Conservation (phyloP, 2,113 vertebrate species). For the Anas platyrhynchos region DNA sequence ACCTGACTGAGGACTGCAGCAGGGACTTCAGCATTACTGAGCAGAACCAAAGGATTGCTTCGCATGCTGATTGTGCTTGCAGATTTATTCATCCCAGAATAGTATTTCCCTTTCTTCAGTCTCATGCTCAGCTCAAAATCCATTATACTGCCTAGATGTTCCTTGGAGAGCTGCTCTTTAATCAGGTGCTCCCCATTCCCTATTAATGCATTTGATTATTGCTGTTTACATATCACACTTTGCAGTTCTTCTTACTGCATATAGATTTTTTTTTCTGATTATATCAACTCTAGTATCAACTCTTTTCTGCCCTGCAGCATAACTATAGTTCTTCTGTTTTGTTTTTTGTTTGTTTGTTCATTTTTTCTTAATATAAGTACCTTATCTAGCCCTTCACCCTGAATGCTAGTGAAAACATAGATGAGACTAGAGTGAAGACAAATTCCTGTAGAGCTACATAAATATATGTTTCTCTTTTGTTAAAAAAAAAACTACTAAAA, state of each 20-base stretch:
- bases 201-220: not conserved
- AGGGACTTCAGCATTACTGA: not conserved
- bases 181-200: not conserved
- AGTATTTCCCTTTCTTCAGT: not conserved
- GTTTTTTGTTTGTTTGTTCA: not conserved
- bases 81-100: not conserved
- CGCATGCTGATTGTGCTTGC: not conserved
- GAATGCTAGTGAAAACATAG: not conserved
- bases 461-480: not conserved
- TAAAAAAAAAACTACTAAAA: not conserved
- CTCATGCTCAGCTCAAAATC: not conserved
- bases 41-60: not conserved
- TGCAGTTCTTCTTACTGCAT: not conserved
- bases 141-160: not conserved
- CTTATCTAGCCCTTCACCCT: not conserved
- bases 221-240: not conserved
- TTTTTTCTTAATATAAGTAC: not conserved
- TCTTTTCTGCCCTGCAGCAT: not conserved
- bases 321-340: not conserved
- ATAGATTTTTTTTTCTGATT: not conserved
- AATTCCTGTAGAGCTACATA: not conserved
- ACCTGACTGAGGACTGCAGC: not conserved
- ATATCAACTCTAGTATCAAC: not conserved
- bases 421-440: not conserved
- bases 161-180: not conserved